Percentiles rank a stretch among this genome's conserved stretches.
phyloP scores from a whole-genome alignment of 2,113 vertebrate genomes.

The Rhabdornis inornatus region DNA sequence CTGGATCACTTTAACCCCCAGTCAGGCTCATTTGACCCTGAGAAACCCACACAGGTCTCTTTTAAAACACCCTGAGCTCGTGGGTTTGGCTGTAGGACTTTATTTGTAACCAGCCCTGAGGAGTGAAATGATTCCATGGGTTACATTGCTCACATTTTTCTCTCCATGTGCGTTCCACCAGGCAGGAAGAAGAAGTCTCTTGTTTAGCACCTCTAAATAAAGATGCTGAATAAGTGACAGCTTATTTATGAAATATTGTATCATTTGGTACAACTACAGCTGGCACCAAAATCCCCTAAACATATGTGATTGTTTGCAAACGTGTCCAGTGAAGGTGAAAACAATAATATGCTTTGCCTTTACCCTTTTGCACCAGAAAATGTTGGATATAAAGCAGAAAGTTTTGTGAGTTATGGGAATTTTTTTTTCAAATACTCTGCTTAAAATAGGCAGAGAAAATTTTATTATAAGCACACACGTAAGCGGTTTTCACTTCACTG shows the following conservation, averaged over 20 bases:
- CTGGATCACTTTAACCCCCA: neutral
- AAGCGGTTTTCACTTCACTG: neutral
- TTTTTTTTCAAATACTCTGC: neutral
- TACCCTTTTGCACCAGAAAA: constrained; percentile 31
- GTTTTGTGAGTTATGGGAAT: neutral
- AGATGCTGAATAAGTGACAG: constrained; percentile 55
- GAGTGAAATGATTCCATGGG: neutral
- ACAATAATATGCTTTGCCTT: constrained; percentile 19
- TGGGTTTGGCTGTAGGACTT: neutral
- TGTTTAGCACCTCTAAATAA: constrained; percentile 58
- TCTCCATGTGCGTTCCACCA: neutral
- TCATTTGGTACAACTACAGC: constrained; percentile 38
- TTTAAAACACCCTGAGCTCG: neutral
- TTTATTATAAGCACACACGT: neutral
- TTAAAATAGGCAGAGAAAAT: constrained; percentile 3
- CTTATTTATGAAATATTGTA: constrained; percentile 53
- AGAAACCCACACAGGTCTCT: neutral
- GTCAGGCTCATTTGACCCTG: neutral
- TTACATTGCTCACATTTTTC: constrained; percentile 2
- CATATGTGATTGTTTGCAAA: constrained; percentile 62
- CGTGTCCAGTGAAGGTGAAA: constrained; percentile 44
- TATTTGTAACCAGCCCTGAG: neutral
- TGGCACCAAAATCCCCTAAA: constrained; percentile 48
- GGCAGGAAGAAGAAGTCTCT: constrained; percentile 23
- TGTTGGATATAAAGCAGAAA: neutral